Evolutionary conservation across 2,113 vertebrate genomes (phyloP).

Genomic region (Rhinolophus ferrumequinum): DNA sequence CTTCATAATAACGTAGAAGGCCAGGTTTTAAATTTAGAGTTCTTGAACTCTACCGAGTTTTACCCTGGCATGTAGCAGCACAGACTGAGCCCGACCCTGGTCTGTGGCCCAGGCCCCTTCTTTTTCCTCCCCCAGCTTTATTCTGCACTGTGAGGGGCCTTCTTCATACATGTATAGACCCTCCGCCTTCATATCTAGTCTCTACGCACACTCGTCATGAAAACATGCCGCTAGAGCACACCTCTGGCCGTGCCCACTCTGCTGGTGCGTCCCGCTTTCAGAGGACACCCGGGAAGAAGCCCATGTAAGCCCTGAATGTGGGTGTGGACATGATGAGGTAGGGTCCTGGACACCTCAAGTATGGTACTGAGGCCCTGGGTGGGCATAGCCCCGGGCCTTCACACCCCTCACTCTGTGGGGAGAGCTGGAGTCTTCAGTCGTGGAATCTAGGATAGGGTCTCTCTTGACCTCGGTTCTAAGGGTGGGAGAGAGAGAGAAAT

Average conservation of each 20-base stretch:
- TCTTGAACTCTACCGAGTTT: background rate
- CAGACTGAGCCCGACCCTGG: background rate
- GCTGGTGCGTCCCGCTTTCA: background rate
- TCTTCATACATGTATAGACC: rapidly evolving
- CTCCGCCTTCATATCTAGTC: background rate
- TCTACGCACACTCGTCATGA: background rate
- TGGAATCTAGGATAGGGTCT: background rate
- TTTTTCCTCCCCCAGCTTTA: background rate
- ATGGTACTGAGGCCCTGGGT: background rate
- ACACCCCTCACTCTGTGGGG: background rate
- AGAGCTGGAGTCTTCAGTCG: background rate
- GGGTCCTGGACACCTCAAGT: background rate
- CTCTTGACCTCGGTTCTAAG: background rate
- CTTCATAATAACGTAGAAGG: background rate
- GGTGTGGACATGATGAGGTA: background rate
- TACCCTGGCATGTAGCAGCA: background rate
- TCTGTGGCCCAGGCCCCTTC: rapidly evolving
- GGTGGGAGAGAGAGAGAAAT: background rate
- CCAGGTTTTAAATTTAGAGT: background rate
- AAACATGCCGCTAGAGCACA: background rate
- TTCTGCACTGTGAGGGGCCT: background rate
- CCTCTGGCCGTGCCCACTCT: background rate
- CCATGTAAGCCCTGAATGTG: background rate
- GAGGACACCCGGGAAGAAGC: background rate
- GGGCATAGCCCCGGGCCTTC: background rate